phyloP scores from a whole-genome alignment of 1,140 invertebrate genomes.

The Drosophila seguyi region DNA sequence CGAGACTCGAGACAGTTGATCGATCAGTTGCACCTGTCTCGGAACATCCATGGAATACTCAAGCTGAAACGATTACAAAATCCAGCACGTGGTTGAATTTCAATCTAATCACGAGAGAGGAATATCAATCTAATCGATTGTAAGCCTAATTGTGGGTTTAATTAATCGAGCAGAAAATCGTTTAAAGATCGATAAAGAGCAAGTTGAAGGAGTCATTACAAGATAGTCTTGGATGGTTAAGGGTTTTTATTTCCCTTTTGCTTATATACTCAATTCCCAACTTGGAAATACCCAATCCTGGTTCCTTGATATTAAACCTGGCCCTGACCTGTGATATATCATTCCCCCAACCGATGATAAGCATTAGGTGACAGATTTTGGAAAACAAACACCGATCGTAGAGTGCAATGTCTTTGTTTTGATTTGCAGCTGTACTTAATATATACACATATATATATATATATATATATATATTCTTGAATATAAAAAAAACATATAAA shows the following conservation, averaged over 20 bases:
- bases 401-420: constrained; percentile 43
- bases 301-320: background rate
- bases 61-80: background rate
- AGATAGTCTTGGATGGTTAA: background rate
- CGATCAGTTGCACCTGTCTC: constrained; percentile 11
- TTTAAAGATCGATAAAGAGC: background rate
- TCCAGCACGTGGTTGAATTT: constrained; percentile 30
- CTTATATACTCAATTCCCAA: too few relatives aligned
- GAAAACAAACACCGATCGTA: constrained; percentile 20
- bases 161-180: background rate
- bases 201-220: background rate
- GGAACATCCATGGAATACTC: constrained; percentile 15
- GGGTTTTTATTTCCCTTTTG: background rate
- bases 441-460: background rate
- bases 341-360: constrained; percentile 4
- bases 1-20: constrained; percentile 8
- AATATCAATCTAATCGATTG: background rate
- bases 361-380: constrained; percentile 12
- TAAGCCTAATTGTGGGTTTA: background rate
- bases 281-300: constrained; percentile 5
- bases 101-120: background rate
- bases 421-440: constrained; percentile 2
- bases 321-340: constrained; percentile 16
- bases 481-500: background rate
- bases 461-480: background rate